phyloP scores from a whole-genome alignment of 2,113 vertebrate species.

The Mormyrus lacerda region DNA sequence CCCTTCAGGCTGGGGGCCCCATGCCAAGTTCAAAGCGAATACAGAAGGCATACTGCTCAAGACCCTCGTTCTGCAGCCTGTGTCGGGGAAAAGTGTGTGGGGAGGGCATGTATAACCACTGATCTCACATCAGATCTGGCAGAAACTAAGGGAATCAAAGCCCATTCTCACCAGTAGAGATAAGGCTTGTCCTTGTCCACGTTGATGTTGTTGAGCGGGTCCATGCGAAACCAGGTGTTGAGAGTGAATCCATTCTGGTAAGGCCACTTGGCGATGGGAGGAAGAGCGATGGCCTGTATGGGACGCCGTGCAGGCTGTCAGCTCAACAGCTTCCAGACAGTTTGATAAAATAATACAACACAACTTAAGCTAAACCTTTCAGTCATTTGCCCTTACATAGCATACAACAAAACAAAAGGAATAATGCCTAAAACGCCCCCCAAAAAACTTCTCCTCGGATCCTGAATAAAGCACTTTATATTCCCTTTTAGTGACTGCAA shows the following conservation, averaged over 20 bases:
- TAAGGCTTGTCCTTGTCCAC: slow-evolving; percentile 99
- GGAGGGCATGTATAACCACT: background rate
- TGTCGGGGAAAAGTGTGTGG: background rate
- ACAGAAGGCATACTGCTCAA: background rate
- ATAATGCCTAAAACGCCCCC: background rate
- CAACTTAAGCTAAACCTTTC: background rate
- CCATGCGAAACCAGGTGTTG: slow-evolving; percentile 99
- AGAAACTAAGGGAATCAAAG: background rate
- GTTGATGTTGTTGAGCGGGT: slow-evolving; percentile 98
- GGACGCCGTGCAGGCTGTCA: background rate
- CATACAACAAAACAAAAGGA: background rate
- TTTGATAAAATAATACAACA: background rate
- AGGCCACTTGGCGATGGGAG: slow-evolving; percentile 99
- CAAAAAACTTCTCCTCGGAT: background rate
- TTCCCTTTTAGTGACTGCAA: background rate
- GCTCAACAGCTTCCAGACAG: background rate
- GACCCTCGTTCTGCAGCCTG: background rate
- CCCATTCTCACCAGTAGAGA: slow-evolving; percentile 87
- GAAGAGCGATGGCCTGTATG: slow-evolving; percentile 88
- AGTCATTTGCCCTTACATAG: background rate
- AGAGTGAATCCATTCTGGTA: slow-evolving; percentile 98
- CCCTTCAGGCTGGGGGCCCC: background rate
- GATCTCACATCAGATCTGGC: background rate
- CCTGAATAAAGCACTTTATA: background rate
- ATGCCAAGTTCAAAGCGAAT: background rate